Evolutionary conservation across 2,113 vertebrate genomes (phyloP), one percentile per base, ranked within the genome.

Genomic region (Oncorhynchus kisutch): DNA sequence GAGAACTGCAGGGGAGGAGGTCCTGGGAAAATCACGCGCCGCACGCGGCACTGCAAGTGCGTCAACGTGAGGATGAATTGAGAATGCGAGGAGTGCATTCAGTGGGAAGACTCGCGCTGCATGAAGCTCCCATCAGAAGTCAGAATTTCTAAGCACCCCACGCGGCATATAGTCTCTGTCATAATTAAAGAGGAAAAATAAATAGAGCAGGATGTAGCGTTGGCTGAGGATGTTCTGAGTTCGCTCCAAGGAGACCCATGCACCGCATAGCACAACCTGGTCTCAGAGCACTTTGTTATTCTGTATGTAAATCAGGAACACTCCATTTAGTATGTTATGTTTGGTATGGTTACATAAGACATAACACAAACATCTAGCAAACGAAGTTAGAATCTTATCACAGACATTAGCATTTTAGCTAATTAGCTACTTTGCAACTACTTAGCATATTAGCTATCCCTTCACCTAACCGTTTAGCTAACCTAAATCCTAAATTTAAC

Each of bases 11-110:
- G 85, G 85, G 82, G 74, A 79, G 85, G 86, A 78, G 82, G 80
- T 80, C 70, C 62, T 45, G 76, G 75, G 49, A 22, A 22, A 67
- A 77, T 88, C 93, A 94, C 92, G 92, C 90, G 91, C 76, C 29
- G 91, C 93, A 93, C 93, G 93, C 84, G 93, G 93, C 91, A 86
- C 48, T 81, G 80, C 60, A 27, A 91, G 80, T 71, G 88, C 75
- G 78, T 87, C 87, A 92, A 94, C 92, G 93, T 94, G 93, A 93
- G 89, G 73, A 72, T 71, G 82, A 86, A 79, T 86, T 75, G 59
- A 72, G 85, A 86, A 78, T 18, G 81, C 29, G 70, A 74, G 74
- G 22, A 49, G 66, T 75, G 83, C 54, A 78, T 78, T 83, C 72
- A 76, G 64, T 67, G 79, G 80, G 75, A 83, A 83, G 83, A 87